These are phyloP conservation scores for Acromyrmex echinatior DNA, from an alignment of 1,140 invertebrate genomes.

Conservation along the genomic window DNA sequence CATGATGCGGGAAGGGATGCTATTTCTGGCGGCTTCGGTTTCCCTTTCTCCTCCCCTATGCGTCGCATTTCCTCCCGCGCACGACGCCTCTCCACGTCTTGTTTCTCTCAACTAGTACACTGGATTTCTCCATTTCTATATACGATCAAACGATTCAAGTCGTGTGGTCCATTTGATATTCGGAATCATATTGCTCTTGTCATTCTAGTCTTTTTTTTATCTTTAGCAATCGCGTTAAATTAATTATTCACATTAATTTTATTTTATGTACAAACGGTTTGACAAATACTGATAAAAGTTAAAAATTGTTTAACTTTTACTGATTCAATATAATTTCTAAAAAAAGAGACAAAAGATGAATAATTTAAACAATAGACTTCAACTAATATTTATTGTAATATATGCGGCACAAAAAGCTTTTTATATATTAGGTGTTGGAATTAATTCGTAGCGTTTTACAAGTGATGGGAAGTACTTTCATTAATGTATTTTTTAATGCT, in stretches of 20 bases:
- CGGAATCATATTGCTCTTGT: background rate
- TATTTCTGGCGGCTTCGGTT: conserved; percentile 77
- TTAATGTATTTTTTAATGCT: no score
- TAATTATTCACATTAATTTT: background rate
- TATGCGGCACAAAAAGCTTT: background rate
- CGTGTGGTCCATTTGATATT: conserved; percentile 45
- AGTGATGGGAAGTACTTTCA: no score
- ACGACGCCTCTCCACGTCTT: conserved; percentile 52
- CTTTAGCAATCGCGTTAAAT: background rate
- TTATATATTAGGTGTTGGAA: no score
- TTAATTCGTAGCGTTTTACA: no score
- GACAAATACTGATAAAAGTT: background rate
- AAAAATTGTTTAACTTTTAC: background rate
- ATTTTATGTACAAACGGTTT: background rate
- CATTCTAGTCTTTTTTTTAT: background rate
- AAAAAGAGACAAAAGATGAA: background rate
- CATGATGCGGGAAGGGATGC: conserved; percentile 74
- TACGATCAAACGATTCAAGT: conserved; percentile 10
- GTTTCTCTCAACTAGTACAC: conserved; percentile 44
- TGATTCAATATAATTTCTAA: no score
- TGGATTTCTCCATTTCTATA: conserved; percentile 43
- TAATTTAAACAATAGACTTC: background rate
- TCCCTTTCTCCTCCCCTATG: conserved; percentile 69
- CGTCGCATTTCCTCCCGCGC: conserved; percentile 64
- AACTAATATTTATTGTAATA: background rate